phyloP scores from a whole-genome alignment of 2,797 vertebrate genomes.

The Anas bahamensis region DNA sequence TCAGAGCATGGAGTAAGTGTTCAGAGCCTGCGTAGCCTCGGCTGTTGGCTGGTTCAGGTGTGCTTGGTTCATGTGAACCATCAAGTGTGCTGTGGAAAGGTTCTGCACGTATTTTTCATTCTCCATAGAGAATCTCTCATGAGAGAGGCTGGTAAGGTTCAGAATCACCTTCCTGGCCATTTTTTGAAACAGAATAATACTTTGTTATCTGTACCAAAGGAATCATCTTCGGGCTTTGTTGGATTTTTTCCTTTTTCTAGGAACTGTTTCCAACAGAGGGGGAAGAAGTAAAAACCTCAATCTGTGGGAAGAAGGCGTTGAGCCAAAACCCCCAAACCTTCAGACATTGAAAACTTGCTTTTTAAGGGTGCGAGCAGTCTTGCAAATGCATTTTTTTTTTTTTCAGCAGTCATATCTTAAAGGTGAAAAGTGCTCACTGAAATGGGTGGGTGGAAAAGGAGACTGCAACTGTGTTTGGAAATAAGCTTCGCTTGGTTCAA shows the following conservation, averaged over 20 bases:
- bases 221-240: neutral
- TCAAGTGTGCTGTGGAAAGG: neutral
- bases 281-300: neutral
- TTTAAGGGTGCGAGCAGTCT: neutral
- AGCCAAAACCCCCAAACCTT: neutral
- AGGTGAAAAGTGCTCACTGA: neutral
- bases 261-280: neutral
- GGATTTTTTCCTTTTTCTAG: neutral
- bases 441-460: neutral
- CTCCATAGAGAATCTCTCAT: neutral
- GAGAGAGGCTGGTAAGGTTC: neutral
- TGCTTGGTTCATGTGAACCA: neutral
- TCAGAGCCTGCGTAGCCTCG: neutral
- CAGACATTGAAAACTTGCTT: rapidly evolving
- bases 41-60: neutral
- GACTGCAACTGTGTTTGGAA: neutral
- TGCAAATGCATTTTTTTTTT: neutral
- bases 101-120: neutral
- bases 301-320: neutral
- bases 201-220: neutral
- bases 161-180: neutral
- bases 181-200: neutral
- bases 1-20: neutral
- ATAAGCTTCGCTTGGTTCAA: neutral
- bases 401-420: neutral